Base-by-base conservation (phyloP, 2,113 vertebrate genomes). In the Vulpes lagopus region DNA sequence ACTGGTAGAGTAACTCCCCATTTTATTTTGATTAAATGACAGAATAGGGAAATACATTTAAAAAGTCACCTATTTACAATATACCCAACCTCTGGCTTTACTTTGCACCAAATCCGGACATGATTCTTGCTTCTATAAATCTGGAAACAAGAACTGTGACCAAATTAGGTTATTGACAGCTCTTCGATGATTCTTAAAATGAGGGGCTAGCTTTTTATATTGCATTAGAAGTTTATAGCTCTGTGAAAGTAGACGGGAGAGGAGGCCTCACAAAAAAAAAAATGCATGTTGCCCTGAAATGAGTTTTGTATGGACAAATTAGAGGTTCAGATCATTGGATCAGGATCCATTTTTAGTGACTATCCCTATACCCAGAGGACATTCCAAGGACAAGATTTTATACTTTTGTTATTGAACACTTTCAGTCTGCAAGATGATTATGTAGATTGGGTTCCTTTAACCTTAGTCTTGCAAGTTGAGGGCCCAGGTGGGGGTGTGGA, bases 101-200 rank as follows among this genome's bases (percentile, higher is more conserved):
- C 92, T 69, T 79, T 57, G 22, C 12, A 81, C 57, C 32, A 64
- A 49, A 67, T 82, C 23, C 60, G 60, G 32, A 83, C 11, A 20
- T 92, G 71, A 85, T 88, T 81, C 35, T 95, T 96, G 67, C 25
- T 49, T 76, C 10, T 59, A 10, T 96, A 62, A 95, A 60, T 94
- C 91, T 89, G 25, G 60, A 87, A 23, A 69, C 35, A 43, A 0
- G 80, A 51, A 80, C 20, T 43, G 9, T 89, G 55, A 74, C 35
- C 79, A 82, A n/a, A 74, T 86, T 82, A 69, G 69, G 32, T 80
- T 84, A 53, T 84, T 94, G 65, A 74, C 3, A 79, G 5, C n/a
- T 80, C 92, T 38, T 55, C 62, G 43, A n/a, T 94, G 76, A 86
- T 35, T 97, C 93, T 90, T 67, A 11, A 87, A 88, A 84, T 84